Evolutionary conservation across 2,113 vertebrate genomes (phyloP).

Genomic region (Phalacrocorax carbo): DNA sequence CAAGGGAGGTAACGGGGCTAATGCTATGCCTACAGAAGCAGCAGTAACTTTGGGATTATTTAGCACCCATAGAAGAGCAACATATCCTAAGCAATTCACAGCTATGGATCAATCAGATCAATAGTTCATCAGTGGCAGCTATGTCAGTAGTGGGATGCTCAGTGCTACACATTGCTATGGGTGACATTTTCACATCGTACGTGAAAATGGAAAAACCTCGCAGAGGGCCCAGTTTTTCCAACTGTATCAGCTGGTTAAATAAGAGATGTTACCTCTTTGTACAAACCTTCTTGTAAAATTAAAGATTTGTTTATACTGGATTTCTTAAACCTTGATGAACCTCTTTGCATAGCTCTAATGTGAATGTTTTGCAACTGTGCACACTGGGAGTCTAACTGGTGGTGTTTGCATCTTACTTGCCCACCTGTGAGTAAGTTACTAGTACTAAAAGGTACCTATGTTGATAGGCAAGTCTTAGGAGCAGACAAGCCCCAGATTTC

Average conservation of each 20-base stretch:
- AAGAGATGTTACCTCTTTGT: not conserved
- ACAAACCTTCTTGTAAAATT: not conserved
- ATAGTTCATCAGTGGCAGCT: not conserved
- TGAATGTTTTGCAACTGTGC: not conserved
- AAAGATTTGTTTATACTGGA: not conserved
- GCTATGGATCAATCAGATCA: not conserved
- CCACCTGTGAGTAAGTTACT: not conserved
- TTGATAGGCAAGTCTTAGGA: not conserved
- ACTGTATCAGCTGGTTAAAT: not conserved
- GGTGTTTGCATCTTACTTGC: not conserved
- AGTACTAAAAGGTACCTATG: not conserved
- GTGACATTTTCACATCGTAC: not conserved
- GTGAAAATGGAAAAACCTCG: not conserved
- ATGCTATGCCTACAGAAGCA: not conserved
- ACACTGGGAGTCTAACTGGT: not conserved
- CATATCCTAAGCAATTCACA: not conserved
- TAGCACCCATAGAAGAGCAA: not conserved
- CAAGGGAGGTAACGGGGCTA: not conserved
- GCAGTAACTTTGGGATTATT: not conserved
- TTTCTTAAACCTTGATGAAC: not conserved
- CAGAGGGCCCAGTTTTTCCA: not conserved
- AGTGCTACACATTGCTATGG: not conserved
- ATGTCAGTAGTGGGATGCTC: not conserved
- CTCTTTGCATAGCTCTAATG: not conserved
- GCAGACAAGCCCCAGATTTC: not conserved